Evolutionary conservation across 2,797 vertebrate species (phyloP), one percentile per base, ranked within the genome.

Genomic region (Simalia tracyae): DNA sequence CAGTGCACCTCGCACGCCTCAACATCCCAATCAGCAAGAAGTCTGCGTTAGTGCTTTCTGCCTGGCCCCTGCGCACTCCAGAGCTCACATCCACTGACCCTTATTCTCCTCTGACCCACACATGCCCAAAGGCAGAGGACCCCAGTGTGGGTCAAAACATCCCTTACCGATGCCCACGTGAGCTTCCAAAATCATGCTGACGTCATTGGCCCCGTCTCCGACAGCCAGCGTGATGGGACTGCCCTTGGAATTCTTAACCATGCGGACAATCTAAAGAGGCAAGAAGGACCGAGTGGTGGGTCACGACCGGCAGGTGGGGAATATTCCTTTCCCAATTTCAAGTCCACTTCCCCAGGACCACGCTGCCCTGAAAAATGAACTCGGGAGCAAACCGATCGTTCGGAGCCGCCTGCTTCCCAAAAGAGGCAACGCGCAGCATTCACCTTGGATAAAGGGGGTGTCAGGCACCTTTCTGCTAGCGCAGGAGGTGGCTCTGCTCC

Each of bases 181-280:
- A 81, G 99, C 99, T 97, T 99, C 99, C 96, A 99, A 97, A 97
- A 99, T 99, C 99, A 99, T 99, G 93, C 99, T 99, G 94, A 99
- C 99, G 94, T 99, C 99, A 93, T 99, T 99, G 61, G 99, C 99
- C 61, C 99, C 99, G 89, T 99, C 99, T 59, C 99, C 99, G 94
- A 99, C 97, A 0, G 99, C 99, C 36, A 99, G 98, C 0, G 99
- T 99, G 95, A 99, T 99, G 0, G 99, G 99, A 64, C 95, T 98
- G 85, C 99, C 99, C 97, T 99, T 99, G 2, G 98, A 98, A 95
- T 98, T 99, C 98, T 99, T 99, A 94, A 99, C 99, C 99, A 99
- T 98, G 96, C 98, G 98, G 90, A 99, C 99, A 11, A 99, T 99
- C 99, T 99, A 93, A 24, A 89, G 36, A 97, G 8, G 93, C 56